Base-by-base conservation (phyloP, 2,113 vertebrate species). In the Scalopus aquaticus region DNA sequence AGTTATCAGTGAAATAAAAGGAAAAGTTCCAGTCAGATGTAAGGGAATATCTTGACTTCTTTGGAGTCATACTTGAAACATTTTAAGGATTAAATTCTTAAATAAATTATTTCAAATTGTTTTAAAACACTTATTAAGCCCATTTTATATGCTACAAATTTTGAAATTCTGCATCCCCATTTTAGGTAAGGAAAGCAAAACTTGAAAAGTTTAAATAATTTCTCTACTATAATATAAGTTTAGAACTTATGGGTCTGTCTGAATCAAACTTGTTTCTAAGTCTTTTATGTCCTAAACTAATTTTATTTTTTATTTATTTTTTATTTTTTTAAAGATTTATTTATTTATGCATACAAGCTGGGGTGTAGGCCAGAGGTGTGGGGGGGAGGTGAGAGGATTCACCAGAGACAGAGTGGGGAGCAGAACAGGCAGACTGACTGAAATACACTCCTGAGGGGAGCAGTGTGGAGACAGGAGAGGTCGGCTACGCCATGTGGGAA, bases 1-100 rank as follows among this genome's bases (percentile, higher is more conserved):
- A 83, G 70, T 85, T 93, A 58, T 54, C 62, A 82, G 30, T 60
- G n/a, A 90, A 82, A 67, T 89, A 15, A 76, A 83, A 77, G 24
- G 7, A 46, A 7, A 80, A 51, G 10, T 12, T 58, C 5, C 26
- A 80, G 7, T 44, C 16, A 74, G 20, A 30, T 80, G 16, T 42
- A 65, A 69, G n/a, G 4, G 16, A 67, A 51, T 35, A 51, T 11
- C 54, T 72, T n/a, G n/a, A 15, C 30, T 39, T 35, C n/a, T 74
- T 60, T 83, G 62, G 72, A 24, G 32, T 81, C 39, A 87, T 74
- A n/a, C 24, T 44, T 37, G 19, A 62, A 88, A 32, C 51, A 81
- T 30, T 69, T 51, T 77, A 88, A 44, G 24, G 77, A n/a, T 70
- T 76, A 62, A 76, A 42, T 76, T 82, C 28, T 54, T 92, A 44